Conservation (phyloP, 30 jellyfish, hydroid and myxozoan species). For the Cassiopea xamachana region DNA sequence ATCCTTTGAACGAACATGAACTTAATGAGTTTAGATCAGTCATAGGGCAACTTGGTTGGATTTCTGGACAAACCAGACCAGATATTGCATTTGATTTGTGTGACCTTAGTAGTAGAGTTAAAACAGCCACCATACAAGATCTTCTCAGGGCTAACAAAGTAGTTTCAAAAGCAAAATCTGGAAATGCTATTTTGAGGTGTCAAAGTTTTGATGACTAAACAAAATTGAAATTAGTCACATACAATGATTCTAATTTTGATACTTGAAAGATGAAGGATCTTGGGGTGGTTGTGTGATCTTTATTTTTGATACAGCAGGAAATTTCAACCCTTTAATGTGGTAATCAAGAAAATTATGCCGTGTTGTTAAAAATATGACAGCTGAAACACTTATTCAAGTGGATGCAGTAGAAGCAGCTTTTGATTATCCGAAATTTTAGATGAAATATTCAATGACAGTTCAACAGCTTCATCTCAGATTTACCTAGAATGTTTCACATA, state of each 20-base stretch:
- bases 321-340: slow-evolving; percentile 30
- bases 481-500: slow-evolving; percentile 46
- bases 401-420: slow-evolving; percentile 35
- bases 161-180: slow-evolving; percentile 4
- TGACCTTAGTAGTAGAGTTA: slow-evolving; percentile 28
- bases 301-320: no score
- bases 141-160: slow-evolving; percentile 32
- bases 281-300: no score
- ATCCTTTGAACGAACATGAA: neutral
- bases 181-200: no score
- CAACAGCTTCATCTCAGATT: neutral
- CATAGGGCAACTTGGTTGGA: slow-evolving; percentile 47
- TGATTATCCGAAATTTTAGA: slow-evolving; percentile 31
- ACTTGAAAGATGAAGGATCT: no score
- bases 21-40: neutral
- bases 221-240: no score
- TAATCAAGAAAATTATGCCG: slow-evolving; percentile 35
- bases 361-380: slow-evolving; percentile 39
- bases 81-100: slow-evolving; percentile 34
- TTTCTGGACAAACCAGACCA: slow-evolving; percentile 47
- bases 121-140: slow-evolving; percentile 15
- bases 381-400: slow-evolving; percentile 29
- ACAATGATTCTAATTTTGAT: no score
- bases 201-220: no score
- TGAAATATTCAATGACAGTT: slow-evolving; percentile 7